Conservation (phyloP, 1,140 invertebrate species). For the Pectinophora gossypiella region DNA sequence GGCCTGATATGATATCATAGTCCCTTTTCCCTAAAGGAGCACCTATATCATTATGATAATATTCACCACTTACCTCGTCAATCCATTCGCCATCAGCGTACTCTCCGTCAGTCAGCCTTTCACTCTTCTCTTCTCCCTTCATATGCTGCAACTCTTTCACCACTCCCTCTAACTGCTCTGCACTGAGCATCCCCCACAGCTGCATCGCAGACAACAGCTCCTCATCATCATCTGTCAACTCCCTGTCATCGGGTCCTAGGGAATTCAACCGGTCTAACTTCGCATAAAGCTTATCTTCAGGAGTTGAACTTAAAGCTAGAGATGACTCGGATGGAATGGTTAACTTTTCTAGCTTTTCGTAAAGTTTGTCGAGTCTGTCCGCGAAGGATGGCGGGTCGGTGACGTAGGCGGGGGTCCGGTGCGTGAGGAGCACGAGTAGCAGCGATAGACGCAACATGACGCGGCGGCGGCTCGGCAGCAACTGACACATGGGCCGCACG, state of each 20-base stretch:
- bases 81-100: constrained; percentile 41
- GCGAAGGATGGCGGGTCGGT: constrained; percentile 44
- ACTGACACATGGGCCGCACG: constrained; percentile 28
- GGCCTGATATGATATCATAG: no score
- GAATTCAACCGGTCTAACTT: constrained; percentile 50
- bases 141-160: constrained; percentile 43
- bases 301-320: constrained; percentile 6
- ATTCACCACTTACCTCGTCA: constrained; percentile 48
- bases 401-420: constrained; percentile 37
- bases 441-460: constrained; percentile 45
- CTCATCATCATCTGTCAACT: constrained; percentile 45
- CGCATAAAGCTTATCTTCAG: constrained; percentile 38
- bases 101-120: constrained; percentile 30
- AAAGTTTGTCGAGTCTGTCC: constrained; percentile 42
- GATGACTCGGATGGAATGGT: constrained; percentile 19
- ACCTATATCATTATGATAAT: no score
- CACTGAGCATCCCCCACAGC: constrained; percentile 40
- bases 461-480: constrained; percentile 25
- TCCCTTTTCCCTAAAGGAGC: no score
- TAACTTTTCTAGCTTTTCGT: constrained; percentile 50
- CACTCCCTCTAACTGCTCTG: constrained; percentile 41
- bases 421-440: constrained; percentile 30
- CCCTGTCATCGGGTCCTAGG: constrained; percentile 28
- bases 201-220: constrained; percentile 50
- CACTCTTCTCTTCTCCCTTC: constrained; percentile 33